Evolutionary conservation across 2,888 invertebrate species (phyloP), one percentile per base, ranked within the genome.

Genomic region (Leptopterna dolabrata): DNA sequence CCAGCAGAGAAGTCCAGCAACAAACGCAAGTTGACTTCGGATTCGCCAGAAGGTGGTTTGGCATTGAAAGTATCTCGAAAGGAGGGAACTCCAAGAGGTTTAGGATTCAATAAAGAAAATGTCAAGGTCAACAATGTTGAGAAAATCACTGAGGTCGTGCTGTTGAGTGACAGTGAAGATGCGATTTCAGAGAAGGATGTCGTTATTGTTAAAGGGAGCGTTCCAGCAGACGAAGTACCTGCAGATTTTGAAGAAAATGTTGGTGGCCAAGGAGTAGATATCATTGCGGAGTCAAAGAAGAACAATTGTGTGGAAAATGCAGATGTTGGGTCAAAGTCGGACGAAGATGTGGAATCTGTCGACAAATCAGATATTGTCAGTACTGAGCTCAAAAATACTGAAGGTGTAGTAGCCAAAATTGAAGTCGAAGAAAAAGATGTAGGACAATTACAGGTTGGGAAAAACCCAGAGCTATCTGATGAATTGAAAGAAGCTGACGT

Each of bases 1-100:
- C 16, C 81, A 27, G 29, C 45, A 13, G 80, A 76, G 6, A 87
- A 87, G 16, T 24, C 43, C 14, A 36, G 70, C 16, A 86, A 86
- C 29, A 86, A 86, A 36, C 86, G 86, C 9, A 86, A 86, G 43
- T 51, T 86, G 78, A 86, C 41, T 27, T 29, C 30, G 0, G 86
- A 51, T 4, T 45, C 85, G 0, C 47, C 41, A 24, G 85, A 45
- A 4, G 41, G n/a, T 9, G 86, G 55, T 7, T 41, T 51, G n/a
- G 78, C 86, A 7, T 1, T 27, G 7, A 86, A 86, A 71, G 47
- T 86, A 16, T 36, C 47, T 36, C 63, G 86, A n/a, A 47, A 55
- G 63, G 78, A 86, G 6, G 29, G 70, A 1, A 71, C 70, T 19
- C 51, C 51, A 6, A 81, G n/a, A 29, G 16, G 9, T 0, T 51